Evolutionary conservation across 2,888 invertebrate genomes (phyloP).

Genomic region (Tetragonisca angustula): DNA sequence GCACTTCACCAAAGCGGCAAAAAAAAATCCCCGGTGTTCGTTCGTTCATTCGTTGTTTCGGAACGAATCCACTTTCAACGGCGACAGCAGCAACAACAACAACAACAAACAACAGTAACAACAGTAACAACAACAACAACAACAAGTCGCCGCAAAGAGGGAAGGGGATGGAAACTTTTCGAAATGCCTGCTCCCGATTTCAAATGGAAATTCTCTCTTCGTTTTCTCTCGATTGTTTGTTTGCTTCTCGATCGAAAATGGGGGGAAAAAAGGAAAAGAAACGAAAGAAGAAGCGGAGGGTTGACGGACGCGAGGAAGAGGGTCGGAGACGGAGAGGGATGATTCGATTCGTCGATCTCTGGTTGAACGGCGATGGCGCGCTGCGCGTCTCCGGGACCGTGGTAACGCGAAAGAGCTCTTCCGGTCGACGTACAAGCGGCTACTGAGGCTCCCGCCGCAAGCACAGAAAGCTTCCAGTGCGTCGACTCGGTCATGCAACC

Average conservation of each 20-base stretch:
- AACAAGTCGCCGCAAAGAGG: no score
- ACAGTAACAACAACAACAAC: no score
- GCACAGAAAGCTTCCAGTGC: conserved; percentile 82
- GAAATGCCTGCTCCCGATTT: no score
- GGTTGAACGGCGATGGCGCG: conserved; percentile 57
- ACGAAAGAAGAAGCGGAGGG: neutral
- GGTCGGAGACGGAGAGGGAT: neutral
- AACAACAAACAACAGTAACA: no score
- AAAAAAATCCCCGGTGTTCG: neutral
- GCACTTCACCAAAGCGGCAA: conserved; percentile 36
- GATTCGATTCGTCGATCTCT: conserved; percentile 49
- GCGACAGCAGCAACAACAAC: no score
- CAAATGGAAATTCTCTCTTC: no score
- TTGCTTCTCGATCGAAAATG: neutral
- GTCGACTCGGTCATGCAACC: conserved; percentile 81
- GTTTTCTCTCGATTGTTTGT: no score
- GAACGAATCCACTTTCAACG: neutral
- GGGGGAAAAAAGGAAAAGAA: conserved; percentile 8
- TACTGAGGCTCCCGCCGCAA: conserved; percentile 83
- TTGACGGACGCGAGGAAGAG: neutral
- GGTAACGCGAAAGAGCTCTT: conserved; percentile 70
- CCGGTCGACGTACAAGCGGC: conserved; percentile 81
- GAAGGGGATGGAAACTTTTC: no score
- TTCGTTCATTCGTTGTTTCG: conserved; percentile 17
- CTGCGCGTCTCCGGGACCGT: conserved; percentile 51